Evolutionary conservation across 2,888 invertebrate species (phyloP).

Genomic region (Drosophila neotestacea): DNA sequence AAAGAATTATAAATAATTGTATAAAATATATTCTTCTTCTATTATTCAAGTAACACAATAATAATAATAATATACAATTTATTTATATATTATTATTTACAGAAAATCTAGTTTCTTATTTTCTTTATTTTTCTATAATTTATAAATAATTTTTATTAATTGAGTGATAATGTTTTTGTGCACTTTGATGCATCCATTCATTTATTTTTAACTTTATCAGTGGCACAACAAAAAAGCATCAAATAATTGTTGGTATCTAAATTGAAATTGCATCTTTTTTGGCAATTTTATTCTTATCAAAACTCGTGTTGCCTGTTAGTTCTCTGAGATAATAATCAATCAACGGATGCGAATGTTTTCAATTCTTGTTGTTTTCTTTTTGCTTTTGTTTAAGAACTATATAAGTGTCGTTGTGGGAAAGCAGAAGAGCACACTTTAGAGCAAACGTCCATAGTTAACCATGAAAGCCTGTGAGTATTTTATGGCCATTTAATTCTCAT

Average conservation of each 20-base stretch:
- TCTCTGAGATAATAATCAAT: constrained; percentile 51
- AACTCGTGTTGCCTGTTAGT: constrained; percentile 6
- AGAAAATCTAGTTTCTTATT: no score
- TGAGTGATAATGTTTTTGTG: background rate
- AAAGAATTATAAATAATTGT: no score
- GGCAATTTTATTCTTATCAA: constrained; percentile 30
- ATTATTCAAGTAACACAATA: no score
- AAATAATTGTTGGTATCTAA: constrained; percentile 41
- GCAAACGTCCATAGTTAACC: constrained; percentile 51
- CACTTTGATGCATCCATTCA: background rate
- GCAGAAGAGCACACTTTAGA: constrained; percentile 32
- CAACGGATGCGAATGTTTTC: constrained; percentile 55
- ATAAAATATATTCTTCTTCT: no score
- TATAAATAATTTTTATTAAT: background rate
- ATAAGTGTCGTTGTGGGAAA: constrained; percentile 33
- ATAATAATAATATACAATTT: no score
- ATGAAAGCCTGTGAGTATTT: constrained; percentile 66
- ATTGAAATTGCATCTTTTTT: constrained; percentile 23
- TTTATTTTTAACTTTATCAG: constrained; percentile 9
- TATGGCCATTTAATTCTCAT: background rate
- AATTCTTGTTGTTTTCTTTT: constrained; percentile 29
- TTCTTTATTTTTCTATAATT: no score
- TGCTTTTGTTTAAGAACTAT: constrained; percentile 23
- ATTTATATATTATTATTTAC: no score
- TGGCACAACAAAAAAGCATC: constrained; percentile 20